Base-by-base conservation (phyloP, 2,888 invertebrate genomes). In the Bellardia bayeri region DNA sequence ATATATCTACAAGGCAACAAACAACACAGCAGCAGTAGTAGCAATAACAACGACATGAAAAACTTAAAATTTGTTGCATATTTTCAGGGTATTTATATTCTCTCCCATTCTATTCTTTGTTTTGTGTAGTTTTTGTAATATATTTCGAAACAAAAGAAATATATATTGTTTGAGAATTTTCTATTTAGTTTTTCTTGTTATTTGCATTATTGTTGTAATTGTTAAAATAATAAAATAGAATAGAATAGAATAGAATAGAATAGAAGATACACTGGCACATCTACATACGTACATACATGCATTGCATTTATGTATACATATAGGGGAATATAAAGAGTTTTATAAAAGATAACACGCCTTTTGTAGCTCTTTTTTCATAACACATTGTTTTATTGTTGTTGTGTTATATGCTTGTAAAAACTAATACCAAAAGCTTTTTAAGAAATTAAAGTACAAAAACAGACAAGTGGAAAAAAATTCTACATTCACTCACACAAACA, bases 21-120 rank as follows among this genome's bases (percentile, higher is more conserved):
- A 68, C 7, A 68, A 68, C 23, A 45, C 23, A 45, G 37, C 33
- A 37, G 7, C 37, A 40, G n/a, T 13, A 61, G n/a, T 9, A 64
- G 16, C 54, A 40, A 1, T 37, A 71, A 54, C 11, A 78, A 78
- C 13, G 7, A 40, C 16, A 40, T 8, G 23, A 64, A 40, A 51
- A 42, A 2, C 16, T 63, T 69, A 33, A 45, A 82, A 82, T 63
- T 56, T 69, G 63, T 83, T 78, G 83, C 83, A 83, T 83, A 83
- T 72, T 83, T 83, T 78, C 56, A 72, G 78, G 78, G 54, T 68
- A 76, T 9, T 74, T 56, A 30, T 33, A 1, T 56, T 68, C 13
- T 58, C 0, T 49, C n/a, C 45, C 16, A 1, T 56, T 68, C 13
- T 58, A 2, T 49, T 30, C 45, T 69, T 58, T 74, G 54, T 16